These are phyloP conservation scores for Melanotaenia parkinsoni DNA, from an alignment of 2,797 vertebrate genomes.

Conservation along the genomic window DNA sequence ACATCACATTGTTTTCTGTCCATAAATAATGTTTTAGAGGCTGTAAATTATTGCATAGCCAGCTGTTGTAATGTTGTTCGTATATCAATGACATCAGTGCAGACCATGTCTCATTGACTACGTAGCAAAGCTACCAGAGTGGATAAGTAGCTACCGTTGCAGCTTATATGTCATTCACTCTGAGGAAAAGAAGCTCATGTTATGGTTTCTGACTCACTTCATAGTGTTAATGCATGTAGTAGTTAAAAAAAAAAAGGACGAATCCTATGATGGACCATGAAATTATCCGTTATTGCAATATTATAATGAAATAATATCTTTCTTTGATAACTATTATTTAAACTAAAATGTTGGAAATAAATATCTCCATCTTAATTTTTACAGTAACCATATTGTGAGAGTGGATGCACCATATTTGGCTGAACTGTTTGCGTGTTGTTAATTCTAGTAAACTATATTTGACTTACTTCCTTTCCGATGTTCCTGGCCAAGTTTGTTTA, in stretches of 20 bases:
- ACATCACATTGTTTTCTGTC: not conserved
- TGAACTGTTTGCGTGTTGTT: conserved; percentile 32
- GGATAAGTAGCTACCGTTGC: not conserved
- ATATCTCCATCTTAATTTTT: not conserved
- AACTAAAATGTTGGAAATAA: not conserved
- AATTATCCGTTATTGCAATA: not conserved
- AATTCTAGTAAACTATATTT: conserved; percentile 9
- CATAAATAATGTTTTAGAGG: conserved; percentile 6
- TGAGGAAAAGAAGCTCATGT: not conserved
- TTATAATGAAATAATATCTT: not conserved
- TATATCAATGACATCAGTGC: conserved; percentile 42
- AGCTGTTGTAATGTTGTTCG: conserved; percentile 46
- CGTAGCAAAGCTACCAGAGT: not conserved
- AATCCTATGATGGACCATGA: not conserved
- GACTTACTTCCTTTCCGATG: not conserved
- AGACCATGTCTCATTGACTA: not conserved
- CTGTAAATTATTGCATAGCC: conserved; percentile 29
- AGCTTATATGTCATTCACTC: not conserved
- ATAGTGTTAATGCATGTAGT: not conserved
- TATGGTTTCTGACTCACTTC: not conserved
- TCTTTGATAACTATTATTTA: not conserved
- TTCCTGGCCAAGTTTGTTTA: not conserved
- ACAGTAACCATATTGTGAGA: not conserved
- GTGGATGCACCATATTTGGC: conserved; percentile 19
- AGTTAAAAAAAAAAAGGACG: not conserved